Percentiles rank a stretch among this genome's conserved stretches.
These are phyloP conservation scores for Diglossa cyanea DNA, from an alignment of 2,797 vertebrate species.

Conservation along the genomic window DNA sequence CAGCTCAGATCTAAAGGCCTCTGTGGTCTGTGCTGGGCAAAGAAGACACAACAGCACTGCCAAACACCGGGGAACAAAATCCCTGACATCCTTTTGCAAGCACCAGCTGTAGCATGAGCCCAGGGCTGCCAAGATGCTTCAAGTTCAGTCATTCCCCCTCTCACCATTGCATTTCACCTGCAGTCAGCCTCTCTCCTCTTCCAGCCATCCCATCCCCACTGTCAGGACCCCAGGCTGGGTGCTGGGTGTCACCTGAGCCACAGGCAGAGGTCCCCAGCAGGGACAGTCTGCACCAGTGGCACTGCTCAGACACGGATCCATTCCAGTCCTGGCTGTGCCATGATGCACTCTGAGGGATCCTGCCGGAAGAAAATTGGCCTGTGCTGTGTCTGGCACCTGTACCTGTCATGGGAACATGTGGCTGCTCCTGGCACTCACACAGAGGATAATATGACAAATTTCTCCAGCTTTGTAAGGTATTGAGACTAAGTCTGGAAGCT, in stretches of 20 bases:
- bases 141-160: neutral
- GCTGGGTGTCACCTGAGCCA: neutral
- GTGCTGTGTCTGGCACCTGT: neutral
- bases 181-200: neutral
- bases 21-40: slow-evolving; percentile 2
- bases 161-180: neutral
- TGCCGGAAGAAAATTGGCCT: slow-evolving; percentile 2
- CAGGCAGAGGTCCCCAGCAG: neutral
- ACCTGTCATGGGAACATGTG: neutral
- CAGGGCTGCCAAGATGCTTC: neutral
- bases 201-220: neutral
- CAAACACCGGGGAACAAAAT: neutral
- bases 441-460: neutral
- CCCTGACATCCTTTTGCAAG: neutral
- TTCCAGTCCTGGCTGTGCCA: neutral
- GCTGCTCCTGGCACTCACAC: neutral
- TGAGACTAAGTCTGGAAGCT: neutral
- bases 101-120: neutral
- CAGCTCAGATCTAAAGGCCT: slow-evolving; percentile 64
- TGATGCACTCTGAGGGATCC: neutral
- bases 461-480: neutral
- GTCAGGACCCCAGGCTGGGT: neutral
- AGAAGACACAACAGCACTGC: neutral
- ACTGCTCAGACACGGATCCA: neutral
- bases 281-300: neutral